Evolutionary conservation across 2,797 vertebrate genomes (phyloP), one percentile per base, ranked within the genome.

Genomic region (Alectoris magna): DNA sequence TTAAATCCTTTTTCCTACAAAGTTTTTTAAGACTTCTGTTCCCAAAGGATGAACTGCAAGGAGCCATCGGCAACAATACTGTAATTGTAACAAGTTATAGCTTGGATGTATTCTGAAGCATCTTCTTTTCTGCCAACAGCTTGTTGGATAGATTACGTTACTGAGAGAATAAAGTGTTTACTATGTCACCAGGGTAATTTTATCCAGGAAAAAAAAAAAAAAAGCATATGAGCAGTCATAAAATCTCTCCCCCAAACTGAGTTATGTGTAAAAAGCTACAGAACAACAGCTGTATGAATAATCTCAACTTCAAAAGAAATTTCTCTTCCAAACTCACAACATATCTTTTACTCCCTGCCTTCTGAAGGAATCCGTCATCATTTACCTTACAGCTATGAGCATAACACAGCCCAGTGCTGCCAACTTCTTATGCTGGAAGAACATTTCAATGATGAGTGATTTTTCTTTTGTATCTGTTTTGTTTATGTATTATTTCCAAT

Each of bases 131-230:
- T 63, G 63, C 73, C 27, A 8, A 77, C 81, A 93, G 66, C 55
- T 87, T 82, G 84, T 71, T 72, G 66, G 64, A 70, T 49, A 89
- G 53, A 92, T 81, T 53, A 78, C 66, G 48, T 59, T 84, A 80
- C 2, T 78, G 70, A 94, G 84, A 90, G 70, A 91, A 91, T 68
- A 38, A 92, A 91, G 56, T 63, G 17, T 82, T 95, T 91, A 76
- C 67, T 81, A 69, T 84, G 71, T 94, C 82, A 94, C 63, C 43
- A 56, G 53, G 51, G 48, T 74, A 91, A 91, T 84, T 91, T 83
- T 36, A 84, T 43, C 82, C 1, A 3, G 79, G 39, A 39, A 39
- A 39, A 39, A 39, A 27, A 56, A 53, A 51, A 24, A 74, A 53
- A 77, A 43, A 1, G 1, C 70, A 49, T n/a, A 39, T 6, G 41